Percentiles rank a stretch among this genome's conserved stretches.
phyloP scores from a whole-genome alignment of 2,888 invertebrate species.

The Hymenopus coronatus region DNA sequence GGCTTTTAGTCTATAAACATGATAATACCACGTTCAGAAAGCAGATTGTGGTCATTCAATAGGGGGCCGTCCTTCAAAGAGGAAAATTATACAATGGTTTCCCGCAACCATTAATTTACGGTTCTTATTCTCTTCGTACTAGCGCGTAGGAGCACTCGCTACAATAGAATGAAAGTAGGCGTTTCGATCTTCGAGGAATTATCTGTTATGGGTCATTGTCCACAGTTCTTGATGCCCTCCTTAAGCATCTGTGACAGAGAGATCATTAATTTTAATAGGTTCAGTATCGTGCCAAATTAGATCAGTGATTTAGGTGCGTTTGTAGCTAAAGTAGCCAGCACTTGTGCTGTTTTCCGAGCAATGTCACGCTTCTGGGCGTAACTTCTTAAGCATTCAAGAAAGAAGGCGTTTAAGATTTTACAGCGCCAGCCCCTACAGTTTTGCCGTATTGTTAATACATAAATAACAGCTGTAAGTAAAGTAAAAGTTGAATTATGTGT shows the following conservation, averaged over 20 bases:
- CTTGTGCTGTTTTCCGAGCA: background rate
- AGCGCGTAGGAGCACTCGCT: background rate
- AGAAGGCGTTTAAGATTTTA: too few relatives aligned
- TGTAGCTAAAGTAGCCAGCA: background rate
- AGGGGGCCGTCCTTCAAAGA: background rate
- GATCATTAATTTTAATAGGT: background rate
- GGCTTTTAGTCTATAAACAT: background rate
- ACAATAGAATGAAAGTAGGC: background rate
- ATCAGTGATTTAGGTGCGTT: background rate
- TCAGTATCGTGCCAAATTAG: background rate
- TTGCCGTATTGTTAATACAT: too few relatives aligned
- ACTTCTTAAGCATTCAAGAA: too few relatives aligned
- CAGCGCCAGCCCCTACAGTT: too few relatives aligned
- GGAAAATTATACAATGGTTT: background rate
- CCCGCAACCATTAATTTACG: slow-evolving; percentile 11
- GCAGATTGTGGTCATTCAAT: background rate
- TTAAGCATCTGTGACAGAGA: background rate
- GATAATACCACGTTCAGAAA: background rate
- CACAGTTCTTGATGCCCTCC: background rate
- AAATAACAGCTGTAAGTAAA: too few relatives aligned
- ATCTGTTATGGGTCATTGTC: background rate
- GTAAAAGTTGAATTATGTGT: too few relatives aligned
- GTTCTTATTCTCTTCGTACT: background rate
- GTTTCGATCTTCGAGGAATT: background rate
- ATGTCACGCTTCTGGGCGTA: too few relatives aligned